Evolutionary conservation across 2,113 vertebrate species (phyloP), one percentile per base, ranked within the genome.

Genomic region (Egretta garzetta): DNA sequence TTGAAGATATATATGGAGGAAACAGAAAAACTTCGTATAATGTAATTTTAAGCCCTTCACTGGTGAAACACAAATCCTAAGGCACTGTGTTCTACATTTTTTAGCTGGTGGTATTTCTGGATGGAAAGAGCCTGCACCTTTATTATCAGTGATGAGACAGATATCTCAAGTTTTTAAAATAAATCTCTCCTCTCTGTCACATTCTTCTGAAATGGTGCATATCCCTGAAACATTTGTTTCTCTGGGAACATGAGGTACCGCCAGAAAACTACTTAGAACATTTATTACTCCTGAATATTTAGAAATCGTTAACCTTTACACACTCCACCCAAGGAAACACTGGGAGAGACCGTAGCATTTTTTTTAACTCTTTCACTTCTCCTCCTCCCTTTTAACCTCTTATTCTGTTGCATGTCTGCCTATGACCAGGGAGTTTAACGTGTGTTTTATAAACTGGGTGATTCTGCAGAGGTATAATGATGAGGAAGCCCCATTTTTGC

Each of bases 231-330:
- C 89, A 80, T 94, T 97, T 93, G 56, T 90, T 95, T 94, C 91
- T 93, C 73, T 88, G 95, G 86, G 96, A 97, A 97, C 94, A 96
- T 76, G 93, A 96, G 97, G 96, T 96, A 91, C 96, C 49, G 91
- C 95, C 95, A 97, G 95, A 96, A 96, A 97, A 96, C 94, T 94
- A 93, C 94, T 97, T 93, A 95, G 96, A 96, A 97, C 96, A 97
- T 97, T 96, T 95, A 95, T 96, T 97, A 96, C 94, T 96, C 93
- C 94, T 94, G 94, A 97, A 97, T 96, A 97, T 97, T 97, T 96
- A 97, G 96, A 96, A 95, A 97, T 95, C 66, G 59, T 96, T 97
- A 97, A 97, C 95, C 95, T 97, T 96, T 97, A 94, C 63, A 85
- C 91, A 93, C 97, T 96, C 95, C 95, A 94, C 94, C 94, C 96